Conservation (phyloP, 2,113 vertebrate genomes). For the Daphoenositta chrysoptera region DNA sequence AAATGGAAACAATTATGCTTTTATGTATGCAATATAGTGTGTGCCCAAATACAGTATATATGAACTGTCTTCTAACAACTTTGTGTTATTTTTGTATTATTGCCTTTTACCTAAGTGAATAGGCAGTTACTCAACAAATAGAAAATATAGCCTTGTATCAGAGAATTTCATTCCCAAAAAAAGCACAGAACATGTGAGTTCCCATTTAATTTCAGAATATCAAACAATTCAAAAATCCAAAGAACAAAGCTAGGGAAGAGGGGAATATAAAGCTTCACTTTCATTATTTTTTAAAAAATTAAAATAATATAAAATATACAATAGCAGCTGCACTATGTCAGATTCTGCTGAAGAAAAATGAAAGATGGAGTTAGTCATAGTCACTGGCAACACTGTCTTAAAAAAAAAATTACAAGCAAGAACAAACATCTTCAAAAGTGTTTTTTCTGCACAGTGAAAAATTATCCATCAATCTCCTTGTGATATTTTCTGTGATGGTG, state of each 20-base stretch:
- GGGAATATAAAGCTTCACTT: background rate
- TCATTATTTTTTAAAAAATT: background rate
- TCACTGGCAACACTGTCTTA: background rate
- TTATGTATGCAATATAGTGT: background rate
- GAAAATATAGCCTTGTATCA: background rate
- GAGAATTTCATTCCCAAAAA: background rate
- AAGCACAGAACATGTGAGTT: background rate
- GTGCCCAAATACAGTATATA: background rate
- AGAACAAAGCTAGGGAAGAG: background rate
- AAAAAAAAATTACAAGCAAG: background rate
- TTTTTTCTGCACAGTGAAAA: slow-evolving; percentile 15
- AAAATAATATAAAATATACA: background rate
- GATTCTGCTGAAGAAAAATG: background rate
- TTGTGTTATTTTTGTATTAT: background rate
- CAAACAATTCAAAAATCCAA: background rate
- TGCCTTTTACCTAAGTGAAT: background rate
- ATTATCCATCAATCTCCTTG: background rate
- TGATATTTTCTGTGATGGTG: background rate
- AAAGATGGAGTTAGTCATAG: background rate
- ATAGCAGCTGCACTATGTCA: background rate
- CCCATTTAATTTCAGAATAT: background rate
- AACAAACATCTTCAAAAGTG: background rate
- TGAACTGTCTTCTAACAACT: background rate
- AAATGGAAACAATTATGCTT: background rate
- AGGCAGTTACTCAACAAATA: background rate